Conservation (phyloP, 2,888 invertebrate genomes). For the Melanargia galathea region DNA sequence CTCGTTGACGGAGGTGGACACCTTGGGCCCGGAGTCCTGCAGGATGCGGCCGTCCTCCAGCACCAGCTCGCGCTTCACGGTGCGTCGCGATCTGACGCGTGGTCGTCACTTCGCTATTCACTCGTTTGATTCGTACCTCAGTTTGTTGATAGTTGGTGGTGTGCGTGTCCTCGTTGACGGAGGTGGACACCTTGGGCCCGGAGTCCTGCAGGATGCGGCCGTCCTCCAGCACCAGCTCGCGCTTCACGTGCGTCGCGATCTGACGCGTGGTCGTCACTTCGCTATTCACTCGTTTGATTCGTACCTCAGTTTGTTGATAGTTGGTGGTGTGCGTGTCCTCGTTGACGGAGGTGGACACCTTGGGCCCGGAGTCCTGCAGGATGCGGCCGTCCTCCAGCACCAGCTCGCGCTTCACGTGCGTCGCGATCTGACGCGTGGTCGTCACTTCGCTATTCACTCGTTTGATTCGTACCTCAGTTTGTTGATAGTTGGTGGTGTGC, state of each 20-base stretch:
- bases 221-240: conserved; percentile 94
- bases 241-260: conserved; percentile 94
- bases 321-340: conserved; percentile 95
- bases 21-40: conserved; percentile 94
- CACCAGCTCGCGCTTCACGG: conserved; percentile 93
- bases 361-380: conserved; percentile 94
- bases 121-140: no score
- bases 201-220: conserved; percentile 94
- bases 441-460: no score
- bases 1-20: conserved; percentile 94
- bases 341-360: conserved; percentile 94
- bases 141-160: conserved; percentile 94
- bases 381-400: conserved; percentile 95
- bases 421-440: conserved; percentile 95
- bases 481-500: conserved; percentile 93
- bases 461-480: conserved; percentile 84
- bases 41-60: conserved; percentile 95
- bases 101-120: no score
- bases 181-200: no score
- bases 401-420: conserved; percentile 93
- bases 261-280: conserved; percentile 94
- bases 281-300: no score
- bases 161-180: conserved; percentile 94
- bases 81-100: conserved; percentile 95
- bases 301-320: conserved; percentile 87